Evolutionary conservation across 64 coral and sea anemone genomes (phyloP).

Genomic region (Cladopsammia gracilis): DNA sequence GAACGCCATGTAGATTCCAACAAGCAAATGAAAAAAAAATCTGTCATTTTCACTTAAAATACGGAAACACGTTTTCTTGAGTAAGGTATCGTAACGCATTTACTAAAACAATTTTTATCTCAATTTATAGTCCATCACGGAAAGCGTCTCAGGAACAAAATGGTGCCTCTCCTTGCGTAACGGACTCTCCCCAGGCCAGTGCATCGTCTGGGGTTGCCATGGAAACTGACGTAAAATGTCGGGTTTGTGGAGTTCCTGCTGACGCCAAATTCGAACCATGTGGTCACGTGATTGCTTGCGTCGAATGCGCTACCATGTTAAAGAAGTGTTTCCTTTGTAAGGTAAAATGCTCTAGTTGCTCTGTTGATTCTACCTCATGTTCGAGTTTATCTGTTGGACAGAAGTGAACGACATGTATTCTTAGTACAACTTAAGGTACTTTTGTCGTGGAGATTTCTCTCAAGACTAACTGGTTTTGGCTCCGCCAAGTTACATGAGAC

Average conservation of each 20-base stretch:
- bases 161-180: background rate
- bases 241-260: slow-evolving; percentile 34
- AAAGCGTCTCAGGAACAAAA: background rate
- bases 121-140: background rate
- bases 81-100: too few species aligned
- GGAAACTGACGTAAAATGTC: slow-evolving; percentile 9
- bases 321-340: slow-evolving; percentile 64
- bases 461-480: too few species aligned
- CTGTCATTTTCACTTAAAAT: too few species aligned
- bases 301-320: slow-evolving; percentile 57
- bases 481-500: too few species aligned
- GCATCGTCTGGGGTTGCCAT: background rate
- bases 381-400: background rate
- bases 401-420: too few species aligned
- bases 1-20: too few species aligned
- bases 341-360: slow-evolving; percentile 13
- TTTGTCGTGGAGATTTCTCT: too few species aligned
- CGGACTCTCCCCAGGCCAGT: background rate
- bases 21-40: too few species aligned
- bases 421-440: too few species aligned
- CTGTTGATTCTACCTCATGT: background rate
- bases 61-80: too few species aligned
- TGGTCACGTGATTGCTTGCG: slow-evolving; percentile 67
- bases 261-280: slow-evolving; percentile 65
- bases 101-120: background rate